Base-by-base conservation (phyloP, 2,113 vertebrate species). In the Elephantulus edwardii region DNA sequence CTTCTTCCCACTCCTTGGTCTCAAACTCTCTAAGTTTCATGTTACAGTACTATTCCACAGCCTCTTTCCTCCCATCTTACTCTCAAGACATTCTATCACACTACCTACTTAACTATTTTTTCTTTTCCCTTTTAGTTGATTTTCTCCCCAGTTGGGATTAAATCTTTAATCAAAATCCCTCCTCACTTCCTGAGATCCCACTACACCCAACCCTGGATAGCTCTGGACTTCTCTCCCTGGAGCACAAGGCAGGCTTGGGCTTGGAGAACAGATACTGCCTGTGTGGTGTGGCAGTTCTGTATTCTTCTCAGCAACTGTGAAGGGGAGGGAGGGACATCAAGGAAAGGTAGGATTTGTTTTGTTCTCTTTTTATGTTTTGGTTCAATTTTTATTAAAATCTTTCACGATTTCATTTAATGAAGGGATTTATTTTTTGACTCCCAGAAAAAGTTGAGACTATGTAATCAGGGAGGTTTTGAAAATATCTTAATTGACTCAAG, bases 341-440 rank as follows among this genome's bases (percentile, higher is more conserved):
- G 4, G 3, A 30, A 1, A 19, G 75, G 16, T 68, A 33, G 26
- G 9, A 60, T 72, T 35, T 81, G 75, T 8, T 46, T 46, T 54
- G 42, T 7, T 86, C 86, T 74, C 8, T 56, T 44, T 40, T 30
- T 72, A 56, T 72, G 30, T 82, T 83, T 83, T n/a, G 38, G 75
- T 44, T n/a, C 84, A 17, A 10, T 58, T 66, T 62, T 66, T 78
- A 11, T 48, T 19, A 42, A 86, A 72, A 33, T 48, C 28, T 44
- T 40, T 85, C 56, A 90, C 60, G 3, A 6, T 86, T 94, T 92
- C 6, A 50, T 84, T 89, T 78, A 89, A 82, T 71, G 24, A 83
- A 50, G 22, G 17, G 3, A 66, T 94, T 85, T 83, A 79, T 86
- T 30, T 38, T 33, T 72, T 85, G 72, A 20, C 8, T 81, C 35